Conservation (phyloP, 1,140 invertebrate species). For the Conus ventricosus region DNA sequence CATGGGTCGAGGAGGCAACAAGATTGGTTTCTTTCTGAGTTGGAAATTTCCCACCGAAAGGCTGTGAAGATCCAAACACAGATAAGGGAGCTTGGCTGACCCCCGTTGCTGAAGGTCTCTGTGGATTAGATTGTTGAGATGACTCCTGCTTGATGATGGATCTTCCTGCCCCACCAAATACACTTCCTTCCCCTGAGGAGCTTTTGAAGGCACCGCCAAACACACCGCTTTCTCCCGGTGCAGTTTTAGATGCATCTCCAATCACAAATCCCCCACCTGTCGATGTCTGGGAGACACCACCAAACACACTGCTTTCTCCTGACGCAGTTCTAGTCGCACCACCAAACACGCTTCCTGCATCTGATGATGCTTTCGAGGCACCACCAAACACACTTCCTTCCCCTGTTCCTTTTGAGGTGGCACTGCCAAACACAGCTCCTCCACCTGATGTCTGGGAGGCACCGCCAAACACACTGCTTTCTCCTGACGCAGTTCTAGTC, state of each 20-base stretch:
- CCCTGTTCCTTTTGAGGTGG: background rate
- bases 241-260: background rate
- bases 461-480: background rate
- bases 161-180: background rate
- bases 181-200: background rate
- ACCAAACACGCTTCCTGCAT: background rate
- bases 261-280: background rate
- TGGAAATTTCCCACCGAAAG: background rate
- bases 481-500: background rate
- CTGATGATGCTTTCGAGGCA: background rate
- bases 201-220: background rate
- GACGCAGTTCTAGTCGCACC: background rate
- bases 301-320: background rate
- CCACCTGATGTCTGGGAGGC: background rate
- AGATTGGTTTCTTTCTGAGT: background rate
- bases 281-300: background rate
- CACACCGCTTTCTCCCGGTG: background rate
- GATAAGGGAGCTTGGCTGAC: background rate
- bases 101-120: background rate
- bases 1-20: background rate
- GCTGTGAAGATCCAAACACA: conserved; percentile 8
- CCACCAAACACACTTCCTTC: background rate
- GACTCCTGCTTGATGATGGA: conserved; percentile 6
- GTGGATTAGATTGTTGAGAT: background rate
- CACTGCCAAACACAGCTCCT: background rate